phyloP scores from a whole-genome alignment of 2,113 vertebrate species.

The Scomber scombrus region DNA sequence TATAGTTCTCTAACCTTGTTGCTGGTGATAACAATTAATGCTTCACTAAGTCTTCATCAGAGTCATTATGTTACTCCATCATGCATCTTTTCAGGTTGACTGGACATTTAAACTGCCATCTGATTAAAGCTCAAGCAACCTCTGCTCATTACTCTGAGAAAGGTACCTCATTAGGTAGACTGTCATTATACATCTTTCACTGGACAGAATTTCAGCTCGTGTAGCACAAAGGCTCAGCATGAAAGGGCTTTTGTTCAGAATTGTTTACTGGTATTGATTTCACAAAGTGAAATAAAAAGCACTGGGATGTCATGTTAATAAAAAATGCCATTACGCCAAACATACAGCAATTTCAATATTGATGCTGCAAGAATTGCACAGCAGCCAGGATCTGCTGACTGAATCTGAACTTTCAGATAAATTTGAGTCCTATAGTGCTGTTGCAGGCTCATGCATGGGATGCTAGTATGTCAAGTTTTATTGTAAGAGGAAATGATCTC shows the following conservation, averaged over 20 bases:
- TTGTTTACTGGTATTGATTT: constrained; percentile 13
- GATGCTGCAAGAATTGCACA: neutral
- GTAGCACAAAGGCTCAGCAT: neutral
- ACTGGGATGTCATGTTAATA: neutral
- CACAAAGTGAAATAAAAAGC: neutral
- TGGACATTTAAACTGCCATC: constrained; percentile 62
- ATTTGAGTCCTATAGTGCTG: no score
- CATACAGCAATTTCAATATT: no score
- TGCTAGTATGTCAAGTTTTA: no score
- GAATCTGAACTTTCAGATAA: no score
- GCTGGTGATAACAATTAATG: constrained; percentile 17
- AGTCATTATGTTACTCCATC: constrained; percentile 49
- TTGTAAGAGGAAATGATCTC: no score
- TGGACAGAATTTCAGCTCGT: constrained; percentile 9
- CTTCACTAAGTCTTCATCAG: constrained; percentile 45
- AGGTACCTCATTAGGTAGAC: constrained; percentile 31
- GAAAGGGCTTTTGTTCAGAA: neutral
- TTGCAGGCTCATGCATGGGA: no score
- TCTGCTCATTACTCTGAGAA: constrained; percentile 61
- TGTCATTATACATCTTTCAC: constrained; percentile 33
- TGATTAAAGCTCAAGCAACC: constrained; percentile 56
- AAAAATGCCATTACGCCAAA: neutral
- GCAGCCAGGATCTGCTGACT: no score
- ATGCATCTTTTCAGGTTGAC: constrained; percentile 46
- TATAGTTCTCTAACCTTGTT: constrained; percentile 31